phyloP scores from a whole-genome alignment of 1,140 invertebrate species.

The Tetramorium simillimum region DNA sequence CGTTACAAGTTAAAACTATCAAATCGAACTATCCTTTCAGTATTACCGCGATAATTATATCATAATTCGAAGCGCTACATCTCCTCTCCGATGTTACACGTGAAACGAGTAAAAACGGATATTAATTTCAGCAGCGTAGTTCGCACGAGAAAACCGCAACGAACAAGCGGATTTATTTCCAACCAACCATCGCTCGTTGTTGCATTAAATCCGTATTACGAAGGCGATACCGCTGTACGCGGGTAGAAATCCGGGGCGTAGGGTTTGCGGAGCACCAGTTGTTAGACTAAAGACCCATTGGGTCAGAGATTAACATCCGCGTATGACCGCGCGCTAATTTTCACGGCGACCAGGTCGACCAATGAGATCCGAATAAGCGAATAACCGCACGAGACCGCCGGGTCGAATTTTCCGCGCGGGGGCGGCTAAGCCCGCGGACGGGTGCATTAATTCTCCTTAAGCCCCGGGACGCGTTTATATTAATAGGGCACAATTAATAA shows the following conservation, averaged over 20 bases:
- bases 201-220: slow-evolving; percentile 57
- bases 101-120: neutral
- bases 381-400: slow-evolving; percentile 61
- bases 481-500: slow-evolving; percentile 82
- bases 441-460: slow-evolving; percentile 81
- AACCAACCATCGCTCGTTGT: slow-evolving; percentile 36
- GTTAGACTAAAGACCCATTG: slow-evolving; percentile 49
- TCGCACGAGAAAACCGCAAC: slow-evolving; percentile 15
- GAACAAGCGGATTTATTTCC: slow-evolving; percentile 27
- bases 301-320: slow-evolving; percentile 65
- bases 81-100: neutral
- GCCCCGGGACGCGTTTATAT: slow-evolving; percentile 78
- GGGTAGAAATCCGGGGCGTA: slow-evolving; percentile 12
- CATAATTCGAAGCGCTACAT: neutral
- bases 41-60: neutral
- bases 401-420: slow-evolving; percentile 66
- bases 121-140: slow-evolving; percentile 8
- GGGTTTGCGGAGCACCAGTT: slow-evolving; percentile 32
- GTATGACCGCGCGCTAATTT: slow-evolving; percentile 71
- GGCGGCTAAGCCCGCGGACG: slow-evolving; percentile 67
- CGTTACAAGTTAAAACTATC: neutral
- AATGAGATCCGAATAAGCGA: slow-evolving; percentile 61
- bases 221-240: slow-evolving; percentile 28
- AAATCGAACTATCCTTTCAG: neutral
- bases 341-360: slow-evolving; percentile 14